Evolutionary conservation across 2,113 vertebrate species (phyloP).

Genomic region (Bolborhynchus lineola): DNA sequence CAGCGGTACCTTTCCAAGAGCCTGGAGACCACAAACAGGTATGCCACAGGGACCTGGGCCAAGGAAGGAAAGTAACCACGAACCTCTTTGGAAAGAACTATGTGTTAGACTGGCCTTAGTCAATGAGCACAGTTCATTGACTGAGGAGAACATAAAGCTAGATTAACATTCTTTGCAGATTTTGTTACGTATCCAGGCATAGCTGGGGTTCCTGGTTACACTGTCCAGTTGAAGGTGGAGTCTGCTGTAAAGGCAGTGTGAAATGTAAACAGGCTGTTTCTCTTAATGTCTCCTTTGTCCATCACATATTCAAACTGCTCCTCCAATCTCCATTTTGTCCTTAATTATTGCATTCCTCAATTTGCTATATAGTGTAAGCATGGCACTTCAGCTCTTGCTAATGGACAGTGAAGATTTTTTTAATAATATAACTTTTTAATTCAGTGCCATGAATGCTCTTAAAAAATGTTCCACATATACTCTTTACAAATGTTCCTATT

Average conservation of each 20-base stretch:
- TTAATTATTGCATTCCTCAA: neutral
- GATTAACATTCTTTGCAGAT: neutral
- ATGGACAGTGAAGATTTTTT: neutral
- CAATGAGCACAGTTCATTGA: neutral
- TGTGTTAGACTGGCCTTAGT: neutral
- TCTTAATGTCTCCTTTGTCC: neutral
- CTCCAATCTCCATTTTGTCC: neutral
- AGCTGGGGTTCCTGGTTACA: neutral
- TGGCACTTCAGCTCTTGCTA: neutral
- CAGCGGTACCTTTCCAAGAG: neutral
- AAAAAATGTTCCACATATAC: neutral
- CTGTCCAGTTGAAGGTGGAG: neutral
- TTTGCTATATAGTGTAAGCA: neutral
- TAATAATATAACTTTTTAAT: neutral
- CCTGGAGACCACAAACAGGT: neutral
- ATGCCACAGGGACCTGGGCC: neutral
- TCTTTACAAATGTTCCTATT: neutral
- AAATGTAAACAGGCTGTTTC: neutral
- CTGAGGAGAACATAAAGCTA: neutral
- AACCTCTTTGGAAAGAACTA: neutral
- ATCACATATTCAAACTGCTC: neutral
- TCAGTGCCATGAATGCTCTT: neutral
- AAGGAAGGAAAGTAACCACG: neutral
- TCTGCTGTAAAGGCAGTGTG: neutral
- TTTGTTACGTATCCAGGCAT: rapidly evolving